A percentile compares a stretch with the other conserved stretches of the same genome.
Conservation (phyloP, 2,888 invertebrate genomes). For the Mythimna albipuncta region DNA sequence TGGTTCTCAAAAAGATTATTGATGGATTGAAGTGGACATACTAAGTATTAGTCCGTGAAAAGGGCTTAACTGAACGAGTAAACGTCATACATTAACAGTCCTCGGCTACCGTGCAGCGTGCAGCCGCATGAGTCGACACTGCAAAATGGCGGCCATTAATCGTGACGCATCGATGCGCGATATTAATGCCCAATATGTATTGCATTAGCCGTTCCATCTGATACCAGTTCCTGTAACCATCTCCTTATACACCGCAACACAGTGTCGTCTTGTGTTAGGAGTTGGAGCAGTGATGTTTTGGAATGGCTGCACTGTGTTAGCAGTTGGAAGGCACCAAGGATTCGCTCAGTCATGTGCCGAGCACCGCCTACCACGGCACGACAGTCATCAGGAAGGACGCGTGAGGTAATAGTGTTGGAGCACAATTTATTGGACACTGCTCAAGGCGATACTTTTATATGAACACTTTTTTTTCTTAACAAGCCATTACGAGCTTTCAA, state of each 20-base stretch:
- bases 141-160: constrained; percentile 60
- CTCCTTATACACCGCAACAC: constrained; percentile 24
- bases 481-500: constrained; percentile 10
- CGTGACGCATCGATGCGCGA: constrained; percentile 40
- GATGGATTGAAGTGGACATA: background rate
- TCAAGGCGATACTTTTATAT: constrained; percentile 32
- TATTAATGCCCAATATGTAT: constrained; percentile 66
- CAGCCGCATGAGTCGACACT: constrained; percentile 41
- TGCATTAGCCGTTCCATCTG: constrained; percentile 58
- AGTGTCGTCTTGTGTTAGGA: constrained; percentile 16
- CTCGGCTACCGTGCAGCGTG: background rate
- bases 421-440: constrained; percentile 39
- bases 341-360: constrained; percentile 40
- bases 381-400: constrained; percentile 53
- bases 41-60: background rate
- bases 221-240: constrained; percentile 38
- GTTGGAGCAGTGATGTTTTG: background rate
- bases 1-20: background rate
- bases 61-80: background rate
- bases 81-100: constrained; percentile 1
- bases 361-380: constrained; percentile 50
- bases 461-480: constrained; percentile 27
- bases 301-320: constrained; percentile 28
- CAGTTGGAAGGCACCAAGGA: constrained; percentile 34
- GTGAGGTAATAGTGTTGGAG: constrained; percentile 49